Base-by-base conservation (phyloP, 2,888 invertebrate genomes). In the Anorthoa munda region DNA sequence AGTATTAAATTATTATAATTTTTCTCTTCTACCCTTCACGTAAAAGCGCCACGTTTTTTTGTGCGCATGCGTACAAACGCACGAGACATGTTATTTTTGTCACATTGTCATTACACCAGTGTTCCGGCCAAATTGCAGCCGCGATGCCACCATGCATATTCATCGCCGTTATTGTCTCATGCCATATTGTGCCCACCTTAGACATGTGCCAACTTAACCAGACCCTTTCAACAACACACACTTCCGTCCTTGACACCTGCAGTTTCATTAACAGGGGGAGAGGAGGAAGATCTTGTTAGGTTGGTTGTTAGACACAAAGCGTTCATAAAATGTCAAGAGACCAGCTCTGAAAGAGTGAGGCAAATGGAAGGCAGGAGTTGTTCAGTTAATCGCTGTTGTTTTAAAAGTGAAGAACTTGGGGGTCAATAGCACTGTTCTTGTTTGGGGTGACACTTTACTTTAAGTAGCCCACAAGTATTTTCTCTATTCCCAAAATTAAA, bases 91-190 rank as follows among this genome's bases (percentile, higher is more conserved):
- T 93, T 94, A 95, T 95, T 95, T 95, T 93, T 92, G 94, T 94
- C 93, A 93, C 95, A 94, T 93, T 95, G 95, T 95, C 94, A 95
- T 95, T 93, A 94, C 93, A 92, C 93, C 93, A 92, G 90, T 92
- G 93, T 92, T 91, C 92, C 92, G 92, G 89, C 93, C 94, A 94
- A 95, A 95, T 95, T 95, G 95, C 95, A 93, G 87, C 82, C 83
- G 92, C 92, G 94, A 92, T 93, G 94, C 93, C 93, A 90, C 92
- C 93, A 95, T 95, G 93, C 94, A 95, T 95, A 95, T 96, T 95
- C 95, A 95, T 90, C 90, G 86, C 68, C 72, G 83, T 89, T 89
- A 95, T 95, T 96, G 95, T 96, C 94, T 95, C 93, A 91, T 87
- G 84, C 81, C 83, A 91, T 90, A 94, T 94, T 94, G 94, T 93